phyloP scores from a whole-genome alignment of 2,113 vertebrate species.

The Mohoua ochrocephala region DNA sequence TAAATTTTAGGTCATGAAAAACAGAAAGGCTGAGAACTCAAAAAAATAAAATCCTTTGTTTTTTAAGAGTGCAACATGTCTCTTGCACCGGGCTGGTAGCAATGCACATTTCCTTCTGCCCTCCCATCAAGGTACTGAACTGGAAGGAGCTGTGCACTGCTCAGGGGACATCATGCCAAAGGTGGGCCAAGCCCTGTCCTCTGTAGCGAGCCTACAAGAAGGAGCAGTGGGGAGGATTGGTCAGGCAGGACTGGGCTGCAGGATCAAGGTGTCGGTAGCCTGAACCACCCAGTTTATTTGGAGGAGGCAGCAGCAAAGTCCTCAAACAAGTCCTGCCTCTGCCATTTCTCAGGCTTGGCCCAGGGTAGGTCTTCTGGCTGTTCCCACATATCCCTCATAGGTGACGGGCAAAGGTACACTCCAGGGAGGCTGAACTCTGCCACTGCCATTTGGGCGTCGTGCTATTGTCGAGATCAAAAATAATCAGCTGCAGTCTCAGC shows the following conservation, averaged over 20 bases:
- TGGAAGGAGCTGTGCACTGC: not conserved
- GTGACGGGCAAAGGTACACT: rapidly evolving
- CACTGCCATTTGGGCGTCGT: rapidly evolving
- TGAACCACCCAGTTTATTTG: not conserved
- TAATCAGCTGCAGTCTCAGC: not conserved
- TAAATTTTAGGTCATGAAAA: not conserved
- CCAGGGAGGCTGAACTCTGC: not conserved
- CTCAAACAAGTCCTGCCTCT: not conserved
- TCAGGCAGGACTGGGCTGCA: not conserved
- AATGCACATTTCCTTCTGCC: rapidly evolving
- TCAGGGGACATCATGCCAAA: rapidly evolving
- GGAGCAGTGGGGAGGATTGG: not conserved
- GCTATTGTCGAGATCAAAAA: not conserved
- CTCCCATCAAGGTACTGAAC: not conserved
- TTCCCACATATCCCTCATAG: rapidly evolving
- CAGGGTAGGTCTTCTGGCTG: not conserved
- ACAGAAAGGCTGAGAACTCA: not conserved
- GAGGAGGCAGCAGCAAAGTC: not conserved
- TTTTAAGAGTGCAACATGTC: not conserved
- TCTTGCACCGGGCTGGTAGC: not conserved
- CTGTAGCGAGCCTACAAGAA: rapidly evolving
- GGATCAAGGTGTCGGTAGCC: not conserved
- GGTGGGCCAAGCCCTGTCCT: not conserved
- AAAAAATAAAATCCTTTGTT: not conserved
- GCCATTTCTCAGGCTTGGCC: not conserved